Conservation (phyloP, 2,797 vertebrate species). For the Rousettus madagascariensis region DNA sequence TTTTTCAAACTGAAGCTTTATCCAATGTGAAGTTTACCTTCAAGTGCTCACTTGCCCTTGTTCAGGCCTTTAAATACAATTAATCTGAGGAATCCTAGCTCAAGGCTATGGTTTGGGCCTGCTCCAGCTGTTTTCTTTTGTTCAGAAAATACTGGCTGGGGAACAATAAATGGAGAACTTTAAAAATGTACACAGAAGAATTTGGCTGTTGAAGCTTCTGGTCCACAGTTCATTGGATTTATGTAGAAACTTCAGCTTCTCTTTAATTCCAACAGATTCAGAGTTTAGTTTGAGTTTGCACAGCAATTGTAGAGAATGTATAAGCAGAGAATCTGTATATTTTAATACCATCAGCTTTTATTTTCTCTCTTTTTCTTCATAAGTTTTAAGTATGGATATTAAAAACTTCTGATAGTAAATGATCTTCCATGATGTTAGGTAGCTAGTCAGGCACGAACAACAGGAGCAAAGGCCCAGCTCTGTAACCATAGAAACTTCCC, state of each 20-base stretch:
- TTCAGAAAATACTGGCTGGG: not conserved
- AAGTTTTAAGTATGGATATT: not conserved
- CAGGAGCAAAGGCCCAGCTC: too few species aligned
- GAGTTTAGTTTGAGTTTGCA: not conserved
- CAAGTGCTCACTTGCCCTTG: not conserved
- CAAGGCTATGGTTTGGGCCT: not conserved
- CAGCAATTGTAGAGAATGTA: not conserved
- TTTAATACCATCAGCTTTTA: not conserved
- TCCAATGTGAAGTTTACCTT: not conserved
- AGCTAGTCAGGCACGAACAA: too few species aligned
- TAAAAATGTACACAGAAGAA: not conserved
- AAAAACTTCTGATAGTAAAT: not conserved
- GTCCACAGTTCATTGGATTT: not conserved
- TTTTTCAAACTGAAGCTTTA: conserved; percentile 28
- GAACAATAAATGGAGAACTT: not conserved
- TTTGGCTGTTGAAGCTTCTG: not conserved
- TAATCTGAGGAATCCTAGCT: not conserved
- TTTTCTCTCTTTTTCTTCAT: not conserved
- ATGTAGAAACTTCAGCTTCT: not conserved
- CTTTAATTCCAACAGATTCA: not conserved
- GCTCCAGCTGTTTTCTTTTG: conserved; percentile 22
- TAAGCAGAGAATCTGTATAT: not conserved
- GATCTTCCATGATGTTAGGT: not conserved
- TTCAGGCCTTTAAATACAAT: not conserved
- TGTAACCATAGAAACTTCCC: too few species aligned